Evolutionary conservation across 2,797 vertebrate species (phyloP), one percentile per base, ranked within the genome.

Genomic region (Ptychadena robeensis): DNA sequence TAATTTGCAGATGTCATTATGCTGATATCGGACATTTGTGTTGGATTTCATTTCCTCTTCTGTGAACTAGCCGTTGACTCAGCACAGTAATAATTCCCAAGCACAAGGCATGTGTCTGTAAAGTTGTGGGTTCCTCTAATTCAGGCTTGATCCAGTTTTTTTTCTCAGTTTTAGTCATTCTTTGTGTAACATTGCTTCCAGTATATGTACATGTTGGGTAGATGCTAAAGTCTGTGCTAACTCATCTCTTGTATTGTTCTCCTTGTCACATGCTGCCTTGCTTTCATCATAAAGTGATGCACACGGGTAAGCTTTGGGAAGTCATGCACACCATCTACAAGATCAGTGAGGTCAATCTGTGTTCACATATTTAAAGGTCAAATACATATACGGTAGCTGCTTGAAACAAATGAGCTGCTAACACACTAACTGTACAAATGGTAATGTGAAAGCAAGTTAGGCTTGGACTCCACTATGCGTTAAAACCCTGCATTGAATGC

Each of bases 231-330:
- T 66, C 65, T 77, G 53, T 38, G 6, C 80, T 31, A 37, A 31
- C 38, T 80, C 31, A 88, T 81, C 34, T 57, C 81, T 25, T 4
- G n/a, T 57, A 34, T 82, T 77, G 82, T 81, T 87, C 15, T 81
- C 25, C 73, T 31, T 79, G 44, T 70, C 79, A 80, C 67, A 70
- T 81, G 77, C 81, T 81, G 81, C 40, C 73, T 80, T 40, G 12
- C 37, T 79, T 82, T 74, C 59, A 18, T 53, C 37, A 57, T 35
- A 28, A 86, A 90, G 89, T 89, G 82, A 90, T 91, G 88, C 88
- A 86, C 4, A 88, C 88, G 0, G 89, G 90, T 91, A 89, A 89
- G 89, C 77, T 2, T 10, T 3, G 31, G 37, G 30, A 71, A 31
- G 32, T 18, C 35, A 10, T 81, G 2, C 34, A 65, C 64, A 0